Percentiles rank a stretch among this genome's conserved stretches.
Evolutionary conservation across 2,113 vertebrate genomes (phyloP).

Genomic region (Poecilia latipinna): DNA sequence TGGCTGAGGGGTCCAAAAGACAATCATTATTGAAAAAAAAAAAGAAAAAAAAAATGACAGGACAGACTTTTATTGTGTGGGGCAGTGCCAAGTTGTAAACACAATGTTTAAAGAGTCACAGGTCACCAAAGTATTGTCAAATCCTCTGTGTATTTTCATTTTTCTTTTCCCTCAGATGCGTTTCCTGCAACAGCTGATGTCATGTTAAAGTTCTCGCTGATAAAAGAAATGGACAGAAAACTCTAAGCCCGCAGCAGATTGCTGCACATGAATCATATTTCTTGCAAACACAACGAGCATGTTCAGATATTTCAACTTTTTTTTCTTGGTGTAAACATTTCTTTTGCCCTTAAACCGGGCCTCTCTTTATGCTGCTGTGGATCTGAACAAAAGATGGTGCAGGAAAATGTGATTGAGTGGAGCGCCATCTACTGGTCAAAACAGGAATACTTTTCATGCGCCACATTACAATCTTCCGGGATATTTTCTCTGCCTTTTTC

Average conservation of each 20-base stretch:
- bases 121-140: conserved; percentile 57
- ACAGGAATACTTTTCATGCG: conserved; percentile 10
- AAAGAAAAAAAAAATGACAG: not conserved
- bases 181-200: conserved; percentile 28
- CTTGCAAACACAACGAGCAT: conserved; percentile 5
- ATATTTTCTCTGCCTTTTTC: conserved; percentile 5
- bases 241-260: conserved; percentile 13
- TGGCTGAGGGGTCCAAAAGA: conserved; percentile 76
- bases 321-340: conserved; percentile 1
- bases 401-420: conserved; percentile 11
- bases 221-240: conserved; percentile 17
- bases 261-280: not conserved
- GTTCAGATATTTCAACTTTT: conserved; percentile 15
- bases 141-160: conserved; percentile 50
- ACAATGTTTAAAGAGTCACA: conserved; percentile 56
- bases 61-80: conserved; percentile 17
- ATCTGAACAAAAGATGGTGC: not conserved
- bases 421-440: conserved; percentile 55
- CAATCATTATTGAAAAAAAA: conserved; percentile 76
- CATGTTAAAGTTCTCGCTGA: conserved; percentile 3
- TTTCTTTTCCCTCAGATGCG: conserved; percentile 21
- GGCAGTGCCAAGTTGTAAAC: conserved; percentile 42
- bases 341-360: not conserved
- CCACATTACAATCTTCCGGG: conserved; percentile 13
- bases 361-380: conserved; percentile 1